Percentiles rank a stretch among this genome's conserved stretches.
Evolutionary conservation across 2,888 invertebrate genomes (phyloP).

Genomic region (Deilephila porcellus): DNA sequence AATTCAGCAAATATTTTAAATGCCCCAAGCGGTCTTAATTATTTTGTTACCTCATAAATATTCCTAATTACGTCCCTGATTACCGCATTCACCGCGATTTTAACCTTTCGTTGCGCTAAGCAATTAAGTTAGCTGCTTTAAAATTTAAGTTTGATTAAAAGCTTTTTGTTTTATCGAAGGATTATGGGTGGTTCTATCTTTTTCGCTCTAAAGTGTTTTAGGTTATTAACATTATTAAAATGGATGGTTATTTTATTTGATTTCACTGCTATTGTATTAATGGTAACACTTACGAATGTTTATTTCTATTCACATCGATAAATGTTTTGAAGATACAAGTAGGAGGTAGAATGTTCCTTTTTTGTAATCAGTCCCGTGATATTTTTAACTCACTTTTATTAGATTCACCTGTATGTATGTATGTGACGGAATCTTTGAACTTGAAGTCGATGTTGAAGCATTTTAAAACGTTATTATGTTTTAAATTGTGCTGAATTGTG

Average conservation of each 20-base stretch:
- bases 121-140: conserved; percentile 36
- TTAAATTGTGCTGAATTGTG: too few species aligned
- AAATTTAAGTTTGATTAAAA: conserved; percentile 31
- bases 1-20: neutral
- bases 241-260: neutral
- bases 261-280: neutral
- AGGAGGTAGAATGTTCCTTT: too few species aligned
- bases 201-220: neutral
- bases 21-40: neutral
- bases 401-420: too few species aligned
- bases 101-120: conserved; percentile 32
- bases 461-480: too few species aligned
- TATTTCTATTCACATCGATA: too few species aligned
- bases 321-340: too few species aligned
- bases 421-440: too few species aligned
- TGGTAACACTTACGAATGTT: too few species aligned
- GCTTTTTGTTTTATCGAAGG: conserved; percentile 25
- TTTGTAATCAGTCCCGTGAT: too few species aligned
- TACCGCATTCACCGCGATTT: conserved; percentile 33
- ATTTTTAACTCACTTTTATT: too few species aligned
- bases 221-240: too few species aligned
- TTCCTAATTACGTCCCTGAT: conserved; percentile 28
- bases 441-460: too few species aligned
- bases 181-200: conserved; percentile 5
- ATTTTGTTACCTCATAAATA: conserved; percentile 19